Evolutionary conservation across 2,888 invertebrate species (phyloP).

Genomic region (Branchinecta sandiegonensis): DNA sequence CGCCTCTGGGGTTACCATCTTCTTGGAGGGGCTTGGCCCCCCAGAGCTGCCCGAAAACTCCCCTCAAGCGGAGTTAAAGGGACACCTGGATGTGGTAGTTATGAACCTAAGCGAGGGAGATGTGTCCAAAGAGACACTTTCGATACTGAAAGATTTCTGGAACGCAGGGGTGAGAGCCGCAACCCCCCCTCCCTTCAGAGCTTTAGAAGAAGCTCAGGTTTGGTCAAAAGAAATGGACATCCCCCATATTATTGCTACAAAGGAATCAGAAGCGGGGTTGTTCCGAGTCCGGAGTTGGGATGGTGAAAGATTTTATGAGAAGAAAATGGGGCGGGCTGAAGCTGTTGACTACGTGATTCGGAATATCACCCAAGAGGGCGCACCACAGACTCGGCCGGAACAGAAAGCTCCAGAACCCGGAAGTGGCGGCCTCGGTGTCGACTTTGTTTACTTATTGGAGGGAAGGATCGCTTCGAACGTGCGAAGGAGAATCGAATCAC

Average conservation of each 20-base stretch:
- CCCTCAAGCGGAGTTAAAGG: conserved; percentile 37
- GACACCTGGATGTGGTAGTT: conserved; percentile 48
- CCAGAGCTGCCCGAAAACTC: conserved; percentile 41
- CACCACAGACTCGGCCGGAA: not conserved
- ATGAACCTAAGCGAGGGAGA: conserved; percentile 45
- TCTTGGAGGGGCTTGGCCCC: conserved; percentile 35
- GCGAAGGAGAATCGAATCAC: conserved; percentile 12
- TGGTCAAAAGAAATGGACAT: conserved; percentile 46
- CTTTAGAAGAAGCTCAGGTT: conserved; percentile 49
- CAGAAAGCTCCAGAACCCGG: not conserved
- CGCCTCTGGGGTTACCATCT: not conserved
- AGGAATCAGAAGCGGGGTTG: conserved; percentile 43
- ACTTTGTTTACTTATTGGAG: not conserved
- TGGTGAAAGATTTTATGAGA: conserved; percentile 47
- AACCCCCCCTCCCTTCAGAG: conserved; percentile 40
- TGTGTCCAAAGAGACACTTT: conserved; percentile 41
- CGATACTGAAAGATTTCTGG: conserved; percentile 51
- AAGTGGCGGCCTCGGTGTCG: not conserved
- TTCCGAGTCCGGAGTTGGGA: conserved; percentile 47
- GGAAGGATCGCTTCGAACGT: not conserved
- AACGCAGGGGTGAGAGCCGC: conserved; percentile 49
- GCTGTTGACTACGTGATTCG: conserved; percentile 42
- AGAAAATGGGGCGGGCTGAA: conserved; percentile 45
- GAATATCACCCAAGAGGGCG: not conserved
- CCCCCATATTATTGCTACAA: conserved; percentile 47